Base-by-base conservation (phyloP, 1,140 invertebrate species). In the Dendroctonus valens region DNA sequence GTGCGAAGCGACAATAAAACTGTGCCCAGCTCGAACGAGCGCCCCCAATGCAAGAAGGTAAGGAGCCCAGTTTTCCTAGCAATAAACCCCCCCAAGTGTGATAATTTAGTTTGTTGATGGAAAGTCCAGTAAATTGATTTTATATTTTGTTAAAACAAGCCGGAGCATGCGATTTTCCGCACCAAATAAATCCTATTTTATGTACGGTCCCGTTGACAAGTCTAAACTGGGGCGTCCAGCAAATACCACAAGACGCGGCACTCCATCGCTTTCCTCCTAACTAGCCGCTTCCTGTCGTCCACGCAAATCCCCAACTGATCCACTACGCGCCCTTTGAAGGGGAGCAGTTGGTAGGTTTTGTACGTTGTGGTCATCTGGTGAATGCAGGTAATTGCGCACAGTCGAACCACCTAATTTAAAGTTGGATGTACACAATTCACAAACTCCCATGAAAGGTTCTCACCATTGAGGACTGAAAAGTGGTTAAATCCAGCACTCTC, bases 221-320 rank as follows among this genome's bases (percentile, higher is more conserved):
- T 12, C 41, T 55, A 55, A 40, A 55, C 12, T 0, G 86, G 83
- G 5, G 86, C 82, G 59, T 86, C 86, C 38, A 90, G 79, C 6
- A 91, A 72, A 74, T 83, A 92, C 92, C 92, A 95, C 41, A 84
- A 79, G 50, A 85, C 86, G 69, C 91, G 83, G 8, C 91, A 84
- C 55, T 81, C 80, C 0, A 88, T 89, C 7, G 91, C 91, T 59
- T 86, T 82, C 75, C 84, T 86, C 39, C 93, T 82, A 0, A 94
- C 92, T 37, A 93, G 78, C 66, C 92, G 79, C 79, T 95, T 95
- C 62, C 83, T 86, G 75, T 95, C 93, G 74, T 93, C 91, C n/a
- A 94, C 78, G 71, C 83, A 80, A 57, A 79, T 75, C 54, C 80
- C 79, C 49, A 85, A 80, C 48, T 84, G 81, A 41, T 89, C 69